These are phyloP conservation scores for Macrocentrus cingulum DNA, from an alignment of 1,140 invertebrate species.

Conservation along the genomic window DNA sequence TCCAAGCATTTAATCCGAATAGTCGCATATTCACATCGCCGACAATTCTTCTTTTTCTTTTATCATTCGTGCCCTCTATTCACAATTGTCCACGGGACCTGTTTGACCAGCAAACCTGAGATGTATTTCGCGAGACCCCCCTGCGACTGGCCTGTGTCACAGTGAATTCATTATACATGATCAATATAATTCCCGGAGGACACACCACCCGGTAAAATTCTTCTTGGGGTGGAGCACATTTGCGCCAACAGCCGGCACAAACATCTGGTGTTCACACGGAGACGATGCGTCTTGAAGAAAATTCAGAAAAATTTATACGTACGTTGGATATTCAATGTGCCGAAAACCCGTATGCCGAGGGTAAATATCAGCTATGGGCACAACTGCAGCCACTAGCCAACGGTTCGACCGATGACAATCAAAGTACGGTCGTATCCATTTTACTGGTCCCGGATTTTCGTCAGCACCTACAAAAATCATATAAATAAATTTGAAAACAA, in stretches of 20 bases:
- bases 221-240: background rate
- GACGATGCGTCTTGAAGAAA: slow-evolving; percentile 26
- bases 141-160: slow-evolving; percentile 14
- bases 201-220: slow-evolving; percentile 10
- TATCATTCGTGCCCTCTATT: slow-evolving; percentile 4
- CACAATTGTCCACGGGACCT: background rate
- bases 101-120: slow-evolving; percentile 20
- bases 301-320: slow-evolving; percentile 52
- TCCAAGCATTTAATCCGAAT: slow-evolving; percentile 27
- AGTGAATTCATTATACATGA: slow-evolving; percentile 19
- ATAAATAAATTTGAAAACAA: too few relatives aligned
- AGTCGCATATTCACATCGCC: slow-evolving; percentile 18
- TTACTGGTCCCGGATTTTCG: slow-evolving; percentile 86
- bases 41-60: background rate
- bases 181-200: slow-evolving; percentile 2
- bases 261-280: slow-evolving; percentile 14
- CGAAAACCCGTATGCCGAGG: slow-evolving; percentile 91
- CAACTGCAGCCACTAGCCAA: slow-evolving; percentile 91
- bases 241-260: background rate
- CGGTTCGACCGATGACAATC: slow-evolving; percentile 94
- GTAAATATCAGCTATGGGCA: slow-evolving; percentile 94
- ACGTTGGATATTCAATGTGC: slow-evolving; percentile 95
- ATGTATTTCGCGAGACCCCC: slow-evolving; percentile 8
- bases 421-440: slow-evolving; percentile 94
- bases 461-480: too few relatives aligned